Percentiles rank a stretch among this genome's conserved stretches.
Conservation (phyloP, 1,140 invertebrate genomes). For the Harpegnathos saltator region DNA sequence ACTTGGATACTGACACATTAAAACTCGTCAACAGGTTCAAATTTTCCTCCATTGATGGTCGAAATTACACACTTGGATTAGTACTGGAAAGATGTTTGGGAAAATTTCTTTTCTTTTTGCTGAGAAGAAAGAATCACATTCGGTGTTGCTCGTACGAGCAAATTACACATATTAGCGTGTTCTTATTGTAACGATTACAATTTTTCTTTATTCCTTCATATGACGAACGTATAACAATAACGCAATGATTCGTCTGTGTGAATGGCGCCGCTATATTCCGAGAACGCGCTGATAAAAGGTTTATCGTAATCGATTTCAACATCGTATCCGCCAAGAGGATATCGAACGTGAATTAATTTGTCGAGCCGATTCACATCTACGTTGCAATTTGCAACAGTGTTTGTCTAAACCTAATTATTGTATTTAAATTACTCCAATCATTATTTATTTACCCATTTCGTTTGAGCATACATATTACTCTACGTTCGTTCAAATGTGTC, state of each 20-base stretch:
- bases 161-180: background rate
- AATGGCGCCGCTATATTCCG: slow-evolving; percentile 40
- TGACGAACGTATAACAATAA: background rate
- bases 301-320: slow-evolving; percentile 54
- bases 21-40: background rate
- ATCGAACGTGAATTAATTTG: slow-evolving; percentile 17
- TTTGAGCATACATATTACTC: background rate
- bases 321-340: background rate
- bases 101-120: too few species aligned
- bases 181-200: background rate
- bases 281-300: slow-evolving; percentile 30
- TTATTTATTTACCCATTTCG: background rate
- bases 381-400: background rate
- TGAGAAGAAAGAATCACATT: too few species aligned
- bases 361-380: background rate
- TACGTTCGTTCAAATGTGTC: background rate
- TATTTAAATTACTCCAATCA: slow-evolving; percentile 8
- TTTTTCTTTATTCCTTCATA: background rate
- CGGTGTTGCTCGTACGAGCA: too few species aligned
- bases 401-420: slow-evolving; percentile 13
- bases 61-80: background rate
- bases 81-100: background rate
- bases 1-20: slow-evolving; percentile 15
- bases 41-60: slow-evolving; percentile 21
- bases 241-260: slow-evolving; percentile 20